These are phyloP conservation scores for Morbakka virulenta DNA, from an alignment of 30 jellyfish, hydroid and myxozoan genomes.

Conservation along the genomic window DNA sequence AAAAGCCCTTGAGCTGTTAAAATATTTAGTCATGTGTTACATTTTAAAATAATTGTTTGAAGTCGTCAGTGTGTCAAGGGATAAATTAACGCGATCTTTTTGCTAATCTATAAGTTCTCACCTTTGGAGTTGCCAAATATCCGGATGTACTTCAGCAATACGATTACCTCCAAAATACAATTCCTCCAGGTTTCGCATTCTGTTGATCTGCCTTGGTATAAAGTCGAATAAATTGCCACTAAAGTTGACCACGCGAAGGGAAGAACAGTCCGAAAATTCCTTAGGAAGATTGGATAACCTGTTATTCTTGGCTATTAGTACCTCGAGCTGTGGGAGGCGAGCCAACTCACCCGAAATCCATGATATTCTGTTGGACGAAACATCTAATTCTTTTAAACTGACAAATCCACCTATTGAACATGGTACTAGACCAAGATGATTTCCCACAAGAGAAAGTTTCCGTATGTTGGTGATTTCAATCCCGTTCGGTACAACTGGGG, in stretches of 20 bases:
- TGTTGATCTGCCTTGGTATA: constrained; percentile 70
- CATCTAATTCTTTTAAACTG: constrained; percentile 75
- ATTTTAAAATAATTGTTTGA: too few relatives aligned
- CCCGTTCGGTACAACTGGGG: constrained; percentile 16
- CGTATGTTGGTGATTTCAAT: constrained; percentile 49
- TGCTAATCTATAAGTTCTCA: too few relatives aligned
- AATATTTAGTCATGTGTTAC: too few relatives aligned
- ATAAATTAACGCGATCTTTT: too few relatives aligned
- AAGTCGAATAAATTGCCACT: constrained; percentile 79
- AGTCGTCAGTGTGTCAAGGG: too few relatives aligned
- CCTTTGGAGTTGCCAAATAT: constrained; percentile 69
- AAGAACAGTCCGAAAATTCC: constrained; percentile 51
- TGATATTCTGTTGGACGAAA: constrained; percentile 84
- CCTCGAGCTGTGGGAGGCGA: constrained; percentile 44
- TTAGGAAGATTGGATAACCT: constrained; percentile 75
- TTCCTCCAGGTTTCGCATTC: constrained; percentile 60
- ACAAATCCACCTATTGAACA: constrained; percentile 54
- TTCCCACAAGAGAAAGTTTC: constrained; percentile 65
- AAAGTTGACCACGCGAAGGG: constrained; percentile 65
- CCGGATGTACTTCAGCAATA: constrained; percentile 51
- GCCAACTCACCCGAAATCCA: constrained; percentile 93
- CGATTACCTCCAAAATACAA: constrained; percentile 92
- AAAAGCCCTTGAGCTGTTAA: too few relatives aligned
- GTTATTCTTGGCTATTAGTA: constrained; percentile 75
- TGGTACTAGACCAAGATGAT: constrained; percentile 74